These are phyloP conservation scores for Pelagia noctiluca DNA, from an alignment of 30 jellyfish, hydroid and myxozoan genomes.

Conservation along the genomic window DNA sequence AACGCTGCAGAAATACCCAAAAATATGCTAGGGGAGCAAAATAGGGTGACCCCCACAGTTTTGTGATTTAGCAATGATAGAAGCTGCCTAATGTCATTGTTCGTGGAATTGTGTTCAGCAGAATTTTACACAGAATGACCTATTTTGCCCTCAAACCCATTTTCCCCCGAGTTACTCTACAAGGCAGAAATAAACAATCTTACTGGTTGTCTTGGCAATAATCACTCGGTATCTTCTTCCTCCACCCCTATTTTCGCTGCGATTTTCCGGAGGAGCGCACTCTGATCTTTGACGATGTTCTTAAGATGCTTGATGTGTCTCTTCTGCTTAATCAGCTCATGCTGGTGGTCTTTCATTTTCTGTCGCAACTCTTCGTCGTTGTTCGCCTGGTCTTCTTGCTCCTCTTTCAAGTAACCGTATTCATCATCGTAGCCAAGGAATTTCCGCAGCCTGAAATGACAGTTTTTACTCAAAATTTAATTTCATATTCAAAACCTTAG, in stretches of 20 bases:
- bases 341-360: conserved; percentile 42
- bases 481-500: too few relatives aligned
- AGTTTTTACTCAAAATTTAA: too few relatives aligned
- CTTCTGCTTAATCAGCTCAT: conserved; percentile 75
- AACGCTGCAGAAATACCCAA: too few relatives aligned
- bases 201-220: not conserved
- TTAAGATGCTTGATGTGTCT: conserved; percentile 52
- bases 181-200: too few relatives aligned
- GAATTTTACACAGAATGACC: too few relatives aligned
- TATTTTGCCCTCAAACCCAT: too few relatives aligned
- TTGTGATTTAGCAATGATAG: too few relatives aligned
- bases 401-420: conserved; percentile 67
- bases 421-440: conserved; percentile 69
- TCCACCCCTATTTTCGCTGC: conserved; percentile 50
- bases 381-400: conserved; percentile 61
- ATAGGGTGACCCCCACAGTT: too few relatives aligned
- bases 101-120: too few relatives aligned
- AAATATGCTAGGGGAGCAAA: too few relatives aligned
- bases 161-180: too few relatives aligned
- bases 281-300: conserved; percentile 63
- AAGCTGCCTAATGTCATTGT: too few relatives aligned
- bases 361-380: conserved; percentile 45
- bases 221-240: conserved; percentile 46
- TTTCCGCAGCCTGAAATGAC: conserved; percentile 55
- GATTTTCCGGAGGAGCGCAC: conserved; percentile 51